Percentiles rank a stretch among this genome's conserved stretches.
These are phyloP conservation scores for Colistium nudipinnis DNA, from an alignment of 2,113 vertebrate genomes.

Conservation along the genomic window DNA sequence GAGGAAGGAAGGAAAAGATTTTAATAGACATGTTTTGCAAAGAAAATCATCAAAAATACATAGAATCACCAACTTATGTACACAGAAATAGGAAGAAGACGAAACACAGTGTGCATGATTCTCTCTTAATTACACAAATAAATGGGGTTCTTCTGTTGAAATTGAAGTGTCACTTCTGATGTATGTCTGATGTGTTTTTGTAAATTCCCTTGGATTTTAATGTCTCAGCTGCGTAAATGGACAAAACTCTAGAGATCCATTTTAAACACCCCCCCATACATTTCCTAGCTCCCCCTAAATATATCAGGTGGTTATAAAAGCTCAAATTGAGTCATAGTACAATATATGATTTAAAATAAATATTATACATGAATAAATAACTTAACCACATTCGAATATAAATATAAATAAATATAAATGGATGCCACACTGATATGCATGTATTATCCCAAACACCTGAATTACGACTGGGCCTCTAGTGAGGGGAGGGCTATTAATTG, in stretches of 20 bases:
- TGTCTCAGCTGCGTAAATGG: too few relatives aligned
- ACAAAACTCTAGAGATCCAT: too few relatives aligned
- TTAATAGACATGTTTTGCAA: conserved; percentile 57
- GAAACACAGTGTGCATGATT: neutral
- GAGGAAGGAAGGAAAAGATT: conserved; percentile 62
- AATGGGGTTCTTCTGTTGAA: neutral
- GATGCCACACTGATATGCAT: neutral
- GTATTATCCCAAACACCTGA: neutral
- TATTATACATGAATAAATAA: conserved; percentile 30
- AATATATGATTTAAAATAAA: conserved; percentile 8
- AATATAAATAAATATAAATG: conserved; percentile 19
- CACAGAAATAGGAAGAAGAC: conserved; percentile 26
- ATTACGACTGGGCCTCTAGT: conserved; percentile 1
- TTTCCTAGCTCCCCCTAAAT: neutral
- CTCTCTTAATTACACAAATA: neutral
- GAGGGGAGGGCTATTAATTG: neutral
- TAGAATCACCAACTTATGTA: conserved; percentile 36
- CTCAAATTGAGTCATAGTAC: neutral
- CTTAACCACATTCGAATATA: neutral
- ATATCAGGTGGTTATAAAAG: neutral
- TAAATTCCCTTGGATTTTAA: too few relatives aligned
- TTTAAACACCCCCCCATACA: too few relatives aligned
- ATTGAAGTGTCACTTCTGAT: neutral
- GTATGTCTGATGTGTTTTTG: neutral
- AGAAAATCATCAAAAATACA: conserved; percentile 40